Percentiles rank a stretch among this genome's conserved stretches.
These are phyloP conservation scores for Tetranychus truncatus DNA, from an alignment of 2,888 invertebrate species.

Conservation along the genomic window DNA sequence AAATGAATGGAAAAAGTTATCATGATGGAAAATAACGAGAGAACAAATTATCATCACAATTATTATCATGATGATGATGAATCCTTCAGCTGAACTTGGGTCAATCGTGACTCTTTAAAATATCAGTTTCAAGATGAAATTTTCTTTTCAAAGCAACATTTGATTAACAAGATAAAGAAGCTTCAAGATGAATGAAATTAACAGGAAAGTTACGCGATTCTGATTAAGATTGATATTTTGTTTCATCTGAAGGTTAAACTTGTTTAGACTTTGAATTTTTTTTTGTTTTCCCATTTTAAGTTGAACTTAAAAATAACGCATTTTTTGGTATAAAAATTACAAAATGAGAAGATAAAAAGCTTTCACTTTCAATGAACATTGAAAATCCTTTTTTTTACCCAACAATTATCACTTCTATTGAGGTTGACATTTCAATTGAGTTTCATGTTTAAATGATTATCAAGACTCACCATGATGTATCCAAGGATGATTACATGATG, in stretches of 20 bases:
- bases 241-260: too few species aligned
- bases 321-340: too few species aligned
- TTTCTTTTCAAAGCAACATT: not conserved
- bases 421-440: not conserved
- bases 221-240: too few species aligned
- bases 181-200: not conserved
- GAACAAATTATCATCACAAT: not conserved
- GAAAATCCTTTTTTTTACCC: too few species aligned
- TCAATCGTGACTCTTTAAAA: not conserved
- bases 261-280: too few species aligned
- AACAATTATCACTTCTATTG: not conserved
- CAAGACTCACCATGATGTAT: conserved; percentile 50
- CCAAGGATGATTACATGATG: conserved; percentile 53
- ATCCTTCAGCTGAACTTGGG: not conserved
- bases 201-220: too few species aligned
- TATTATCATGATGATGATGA: not conserved
- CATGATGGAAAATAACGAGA: not conserved
- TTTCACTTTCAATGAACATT: too few species aligned
- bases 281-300: too few species aligned
- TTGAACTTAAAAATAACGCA: too few species aligned
- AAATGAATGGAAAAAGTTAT: not conserved
- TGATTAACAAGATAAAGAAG: not conserved
- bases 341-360: too few species aligned
- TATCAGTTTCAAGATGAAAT: not conserved
- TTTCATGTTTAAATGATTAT: not conserved